Evolutionary conservation across 2,113 vertebrate genomes (phyloP), one percentile per base, ranked within the genome.

Genomic region (Peromyscus californicus): DNA sequence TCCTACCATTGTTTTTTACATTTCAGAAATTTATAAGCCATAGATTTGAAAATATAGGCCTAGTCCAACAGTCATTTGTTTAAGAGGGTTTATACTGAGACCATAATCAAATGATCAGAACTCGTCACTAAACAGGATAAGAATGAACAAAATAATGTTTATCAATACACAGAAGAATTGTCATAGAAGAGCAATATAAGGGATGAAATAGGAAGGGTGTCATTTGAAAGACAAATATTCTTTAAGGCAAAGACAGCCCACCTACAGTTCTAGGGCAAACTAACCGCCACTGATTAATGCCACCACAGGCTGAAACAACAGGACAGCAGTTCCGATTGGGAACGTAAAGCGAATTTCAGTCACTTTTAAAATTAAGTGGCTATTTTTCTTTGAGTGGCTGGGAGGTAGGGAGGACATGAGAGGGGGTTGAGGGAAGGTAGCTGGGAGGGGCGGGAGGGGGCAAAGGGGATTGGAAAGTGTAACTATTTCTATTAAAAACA

Each of bases 51-150:
- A 89, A 92, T 33, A 63, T 48, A 89, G 29, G 48, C 9, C 36
- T 54, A 11, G 24, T 79, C 22, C 39, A 80, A 3, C 10, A 89
- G 42, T 65, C 54, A 95, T 78, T 13, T 16, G 13, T 88, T 72
- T 84, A 93, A 75, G 42, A 91, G 8, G 13, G 89, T 87, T 90
- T 83, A 42, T 83, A 19, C 45, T 76, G 74, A 87, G 42, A 83
- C 31, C 31, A 79, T 87, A 95, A 85, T 17, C 26, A 75, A 92
- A 96, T 5, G 36, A 95, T 57, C 16, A 22, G 74, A 92, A 93
- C n/a, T 85, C 61, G 89, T 74, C 21, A 59, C 83, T 59, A 93
- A 91, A n/a, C 8, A 75, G 51, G 72, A 33, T 80, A 69, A 61
- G 5, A 59, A 8, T 89, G 19, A 95, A 76, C 82, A 10, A 72